These are phyloP conservation scores for Isurus oxyrinchus DNA, from an alignment of 2,113 vertebrate genomes.

Conservation along the genomic window DNA sequence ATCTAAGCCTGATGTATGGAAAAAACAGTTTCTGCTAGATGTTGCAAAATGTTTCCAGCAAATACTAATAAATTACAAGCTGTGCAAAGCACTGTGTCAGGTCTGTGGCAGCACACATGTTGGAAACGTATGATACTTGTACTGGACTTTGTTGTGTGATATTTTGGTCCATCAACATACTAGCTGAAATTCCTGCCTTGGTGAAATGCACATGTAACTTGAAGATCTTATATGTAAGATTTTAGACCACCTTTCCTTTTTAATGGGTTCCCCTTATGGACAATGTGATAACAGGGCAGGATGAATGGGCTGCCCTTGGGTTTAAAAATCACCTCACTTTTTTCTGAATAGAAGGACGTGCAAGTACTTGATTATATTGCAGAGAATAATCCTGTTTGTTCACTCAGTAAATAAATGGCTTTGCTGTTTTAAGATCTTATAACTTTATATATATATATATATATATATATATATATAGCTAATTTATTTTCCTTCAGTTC, in stretches of 20 bases:
- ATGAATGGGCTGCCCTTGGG: constrained; percentile 54
- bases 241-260: constrained; percentile 52
- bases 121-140: background rate
- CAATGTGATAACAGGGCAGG: constrained; percentile 49
- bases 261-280: constrained; percentile 63
- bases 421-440: constrained; percentile 2
- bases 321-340: constrained; percentile 44
- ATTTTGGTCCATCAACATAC: background rate
- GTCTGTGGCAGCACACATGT: background rate
- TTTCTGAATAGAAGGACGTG: constrained; percentile 36
- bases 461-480: background rate
- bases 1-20: background rate
- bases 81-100: background rate
- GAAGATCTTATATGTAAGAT: constrained; percentile 43
- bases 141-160: background rate
- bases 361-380: constrained; percentile 26
- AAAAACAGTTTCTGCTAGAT: background rate
- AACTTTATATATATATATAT: background rate
- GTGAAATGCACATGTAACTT: background rate
- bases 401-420: background rate
- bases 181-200: background rate
- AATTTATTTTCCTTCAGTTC: background rate
- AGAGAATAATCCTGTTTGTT: constrained; percentile 23
- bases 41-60: background rate
- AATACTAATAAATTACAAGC: constrained; percentile 19